Evolutionary conservation across 2,113 vertebrate genomes (phyloP), one percentile per base, ranked within the genome.

Genomic region (Cranoglanis bouderius): DNA sequence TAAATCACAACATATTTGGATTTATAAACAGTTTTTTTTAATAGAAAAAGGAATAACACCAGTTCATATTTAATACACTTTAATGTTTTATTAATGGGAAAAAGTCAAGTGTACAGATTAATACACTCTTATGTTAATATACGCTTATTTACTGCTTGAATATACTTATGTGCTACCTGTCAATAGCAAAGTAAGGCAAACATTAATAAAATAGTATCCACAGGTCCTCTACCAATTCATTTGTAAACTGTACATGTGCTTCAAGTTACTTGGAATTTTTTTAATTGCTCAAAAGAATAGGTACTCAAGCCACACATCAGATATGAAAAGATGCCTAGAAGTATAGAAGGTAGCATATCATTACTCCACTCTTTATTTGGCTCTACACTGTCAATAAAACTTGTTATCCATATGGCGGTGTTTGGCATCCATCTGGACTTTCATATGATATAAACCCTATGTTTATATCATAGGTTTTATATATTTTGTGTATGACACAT

Each of bases 291-390:
- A 7, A 80, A 55, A 38, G 18, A 55, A 57, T 12, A 57, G 51
- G n/a, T 18, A 57, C 51, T 81, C 77, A 53, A 32, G 49, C 29
- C 77, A 51, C 14, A n/a, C n/a, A 32, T 81, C 29, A 53, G 77
- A 81, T 51, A 19, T 53, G 49, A 81, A 81, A 53, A 80, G 74
- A 77, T 77, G 74, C 51, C 46, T 51, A n/a, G 6, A 80, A 32
- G 14, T 80, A 46, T n/a, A n/a, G 2, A 78, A 53, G 16, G 18
- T 12, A 55, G n/a, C 51, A 57, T 2, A 57, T 82, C 3, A 57
- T 38, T 38, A 24, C 12, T 38, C 24, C 21, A 4, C 10, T 59
- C 7, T 59, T 82, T 59, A 82, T 59, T 81, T 59, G 81, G 9
- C 9, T 53, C 49, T 5, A 57, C 19, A 1, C 78, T 12, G 18